Percentiles rank a stretch among this genome's conserved stretches.
Conservation (phyloP, 2,888 invertebrate genomes). For the Cyrtodaria siliqua region DNA sequence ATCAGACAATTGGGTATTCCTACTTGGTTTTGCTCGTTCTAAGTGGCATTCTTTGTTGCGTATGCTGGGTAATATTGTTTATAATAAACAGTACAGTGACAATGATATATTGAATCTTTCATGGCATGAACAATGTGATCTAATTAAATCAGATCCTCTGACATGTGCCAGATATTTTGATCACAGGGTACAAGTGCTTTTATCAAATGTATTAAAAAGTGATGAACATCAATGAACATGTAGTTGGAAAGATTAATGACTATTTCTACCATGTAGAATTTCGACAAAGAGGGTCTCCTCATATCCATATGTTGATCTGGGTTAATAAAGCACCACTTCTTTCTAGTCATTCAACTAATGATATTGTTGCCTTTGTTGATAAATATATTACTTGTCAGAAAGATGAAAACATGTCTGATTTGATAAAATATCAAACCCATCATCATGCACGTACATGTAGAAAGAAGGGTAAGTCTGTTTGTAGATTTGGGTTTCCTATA, state of each 20-base stretch:
- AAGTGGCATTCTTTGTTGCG: conserved; percentile 51
- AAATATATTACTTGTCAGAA: conserved; percentile 26
- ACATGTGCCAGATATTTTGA: conserved; percentile 46
- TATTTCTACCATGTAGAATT: conserved; percentile 56
- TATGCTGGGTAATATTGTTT: conserved; percentile 15
- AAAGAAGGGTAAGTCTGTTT: conserved; percentile 34
- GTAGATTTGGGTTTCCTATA: conserved; percentile 31
- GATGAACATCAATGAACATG: no score
- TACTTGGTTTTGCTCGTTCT: conserved; percentile 33
- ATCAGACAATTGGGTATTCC: conserved; percentile 46
- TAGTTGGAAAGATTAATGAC: conserved; percentile 39
- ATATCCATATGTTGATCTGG: conserved; percentile 60
- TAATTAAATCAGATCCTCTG: conserved; percentile 51
- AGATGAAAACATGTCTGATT: not conserved
- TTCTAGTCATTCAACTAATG: not conserved
- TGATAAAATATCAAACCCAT: conserved; percentile 42
- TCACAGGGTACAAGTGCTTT: conserved; percentile 43
- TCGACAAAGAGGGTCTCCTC: conserved; percentile 55
- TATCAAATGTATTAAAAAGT: conserved; percentile 23
- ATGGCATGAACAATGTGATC: conserved; percentile 22
- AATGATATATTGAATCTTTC: conserved; percentile 23
- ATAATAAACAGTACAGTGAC: conserved; percentile 21
- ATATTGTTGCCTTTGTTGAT: conserved; percentile 16
- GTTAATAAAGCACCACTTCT: conserved; percentile 42
- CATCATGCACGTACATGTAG: conserved; percentile 16